Evolutionary conservation across 2,888 invertebrate species (phyloP).

Genomic region (Drosophila austrosaltans): DNA sequence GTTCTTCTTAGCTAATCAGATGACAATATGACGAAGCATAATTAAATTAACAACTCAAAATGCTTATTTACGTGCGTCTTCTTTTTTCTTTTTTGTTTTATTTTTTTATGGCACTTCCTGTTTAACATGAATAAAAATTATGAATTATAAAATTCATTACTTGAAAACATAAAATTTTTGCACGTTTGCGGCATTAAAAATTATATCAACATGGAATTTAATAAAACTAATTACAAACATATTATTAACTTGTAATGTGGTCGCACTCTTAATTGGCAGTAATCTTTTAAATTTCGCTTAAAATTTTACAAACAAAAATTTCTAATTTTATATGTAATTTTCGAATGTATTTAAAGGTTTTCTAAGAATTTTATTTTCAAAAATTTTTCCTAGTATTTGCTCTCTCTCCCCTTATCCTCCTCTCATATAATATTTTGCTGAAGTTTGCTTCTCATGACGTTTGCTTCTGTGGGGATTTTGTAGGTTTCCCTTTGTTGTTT

Average conservation of each 20-base stretch:
- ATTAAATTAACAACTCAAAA: too few species aligned
- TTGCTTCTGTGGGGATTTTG: constrained; percentile 58
- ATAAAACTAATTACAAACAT: constrained; percentile 6
- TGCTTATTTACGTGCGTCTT: too few species aligned
- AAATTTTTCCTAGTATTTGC: constrained; percentile 9
- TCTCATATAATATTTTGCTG: constrained; percentile 35
- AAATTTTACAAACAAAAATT: neutral
- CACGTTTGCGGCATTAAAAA: constrained; percentile 2
- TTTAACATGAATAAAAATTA: neutral
- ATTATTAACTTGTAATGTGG: neutral
- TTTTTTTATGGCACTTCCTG: too few species aligned
- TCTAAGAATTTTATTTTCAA: neutral
- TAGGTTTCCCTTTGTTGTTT: constrained; percentile 12
- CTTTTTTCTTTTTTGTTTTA: too few species aligned
- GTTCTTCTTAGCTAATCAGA: too few species aligned
- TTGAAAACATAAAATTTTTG: neutral
- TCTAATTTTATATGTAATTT: neutral
- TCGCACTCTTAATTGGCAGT: neutral
- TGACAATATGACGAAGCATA: too few species aligned
- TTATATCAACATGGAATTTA: constrained; percentile 1
- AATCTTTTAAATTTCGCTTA: neutral
- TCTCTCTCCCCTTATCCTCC: neutral
- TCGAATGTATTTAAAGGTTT: neutral
- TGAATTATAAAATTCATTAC: constrained; percentile 4
- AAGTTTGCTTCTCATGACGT: constrained; percentile 55